These are phyloP conservation scores for Corydoras maculifer DNA, from an alignment of 2,113 vertebrate species.

Conservation along the genomic window DNA sequence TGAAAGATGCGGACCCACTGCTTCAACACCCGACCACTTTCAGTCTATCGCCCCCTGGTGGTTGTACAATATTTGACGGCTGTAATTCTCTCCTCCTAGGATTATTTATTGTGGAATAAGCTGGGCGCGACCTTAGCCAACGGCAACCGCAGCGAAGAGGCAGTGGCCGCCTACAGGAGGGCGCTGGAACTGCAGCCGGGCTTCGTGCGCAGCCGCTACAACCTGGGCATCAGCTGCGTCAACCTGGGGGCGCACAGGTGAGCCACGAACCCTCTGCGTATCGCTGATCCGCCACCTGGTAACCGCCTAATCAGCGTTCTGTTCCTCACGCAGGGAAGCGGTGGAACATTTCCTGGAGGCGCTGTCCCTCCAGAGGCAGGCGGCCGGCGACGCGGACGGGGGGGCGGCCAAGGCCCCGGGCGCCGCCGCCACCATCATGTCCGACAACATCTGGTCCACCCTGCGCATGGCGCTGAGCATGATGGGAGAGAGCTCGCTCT, in stretches of 20 bases:
- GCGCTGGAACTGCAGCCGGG: constrained; percentile 92
- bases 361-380: constrained; percentile 88
- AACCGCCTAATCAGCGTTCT: not conserved
- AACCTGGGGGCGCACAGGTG: constrained; percentile 94
- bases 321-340: constrained; percentile 75
- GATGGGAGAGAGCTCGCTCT: constrained; percentile 94
- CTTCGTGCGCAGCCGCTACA: constrained; percentile 93
- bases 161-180: constrained; percentile 86
- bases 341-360: constrained; percentile 98
- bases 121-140: constrained; percentile 93
- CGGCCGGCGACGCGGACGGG: constrained; percentile 68
- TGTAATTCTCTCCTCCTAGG: constrained; percentile 57
- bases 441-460: constrained; percentile 98
- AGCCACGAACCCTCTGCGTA: constrained; percentile 19
- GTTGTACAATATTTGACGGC: no score
- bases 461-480: constrained; percentile 95
- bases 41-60: no score
- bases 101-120: constrained; percentile 96
- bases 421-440: constrained; percentile 82
- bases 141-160: constrained; percentile 90
- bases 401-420: constrained; percentile 59
- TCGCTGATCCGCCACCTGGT: no score
- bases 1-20: no score
- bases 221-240: constrained; percentile 95
- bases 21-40: no score